These are phyloP conservation scores for Danio rerio DNA, from an alignment of 2,113 vertebrate species.

Conservation along the genomic window DNA sequence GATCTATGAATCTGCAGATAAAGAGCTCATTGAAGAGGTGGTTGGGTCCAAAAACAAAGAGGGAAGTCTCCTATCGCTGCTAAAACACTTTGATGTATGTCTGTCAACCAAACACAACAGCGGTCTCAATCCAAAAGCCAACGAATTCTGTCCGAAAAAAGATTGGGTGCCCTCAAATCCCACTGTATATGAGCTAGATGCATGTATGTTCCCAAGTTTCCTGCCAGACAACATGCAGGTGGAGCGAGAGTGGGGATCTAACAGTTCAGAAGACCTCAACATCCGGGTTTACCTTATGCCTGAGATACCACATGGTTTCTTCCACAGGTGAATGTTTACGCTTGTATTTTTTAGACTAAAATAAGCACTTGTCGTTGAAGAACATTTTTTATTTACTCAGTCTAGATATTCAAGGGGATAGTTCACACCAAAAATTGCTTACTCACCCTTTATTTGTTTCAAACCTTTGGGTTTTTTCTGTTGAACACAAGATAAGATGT, in stretches of 20 bases:
- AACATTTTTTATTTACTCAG: neutral
- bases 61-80: constrained; percentile 72
- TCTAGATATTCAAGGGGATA: neutral
- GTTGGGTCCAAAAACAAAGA: constrained; percentile 61
- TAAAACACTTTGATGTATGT: constrained; percentile 77
- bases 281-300: constrained; percentile 72
- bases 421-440: no score
- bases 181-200: constrained; percentile 10
- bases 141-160: constrained; percentile 68
- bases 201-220: constrained; percentile 74
- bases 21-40: constrained; percentile 69
- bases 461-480: no score
- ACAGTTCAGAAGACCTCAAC: constrained; percentile 68
- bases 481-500: no score
- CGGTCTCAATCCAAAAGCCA: constrained; percentile 67
- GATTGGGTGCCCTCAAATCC: constrained; percentile 35
- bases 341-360: neutral
- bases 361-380: neutral
- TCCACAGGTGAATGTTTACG: constrained; percentile 79
- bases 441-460: no score
- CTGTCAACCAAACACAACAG: constrained; percentile 57
- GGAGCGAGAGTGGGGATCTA: constrained; percentile 68
- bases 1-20: constrained; percentile 8
- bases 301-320: constrained; percentile 72
- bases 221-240: constrained; percentile 68